phyloP scores from a whole-genome alignment of 2,888 invertebrate genomes.

The Arrhopalites spinosus region DNA sequence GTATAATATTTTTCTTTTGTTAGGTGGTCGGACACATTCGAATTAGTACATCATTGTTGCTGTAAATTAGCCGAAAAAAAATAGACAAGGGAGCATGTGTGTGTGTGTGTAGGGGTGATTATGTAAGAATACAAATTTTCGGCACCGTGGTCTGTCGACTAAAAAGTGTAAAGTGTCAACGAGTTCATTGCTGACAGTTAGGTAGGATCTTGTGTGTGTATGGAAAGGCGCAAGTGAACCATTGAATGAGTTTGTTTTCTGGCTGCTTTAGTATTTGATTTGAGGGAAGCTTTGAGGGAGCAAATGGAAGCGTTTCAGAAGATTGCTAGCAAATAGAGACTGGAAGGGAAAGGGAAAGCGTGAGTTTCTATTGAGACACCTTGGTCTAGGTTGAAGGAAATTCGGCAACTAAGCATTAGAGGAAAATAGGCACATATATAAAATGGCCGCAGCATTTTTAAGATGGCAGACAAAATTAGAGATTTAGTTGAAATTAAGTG shows the following conservation, averaged over 20 bases:
- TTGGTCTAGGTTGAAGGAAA: slow-evolving; percentile 1
- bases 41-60: no score
- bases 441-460: slow-evolving; percentile 23
- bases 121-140: not conserved
- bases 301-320: not conserved
- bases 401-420: slow-evolving; percentile 15
- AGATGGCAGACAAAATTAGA: no score
- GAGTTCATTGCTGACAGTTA: not conserved
- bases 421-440: slow-evolving; percentile 21
- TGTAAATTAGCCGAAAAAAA: no score
- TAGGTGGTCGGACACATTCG: no score
- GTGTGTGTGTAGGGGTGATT: not conserved
- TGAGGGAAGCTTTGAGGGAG: not conserved
- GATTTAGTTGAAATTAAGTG: no score
- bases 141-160: slow-evolving; percentile 1
- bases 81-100: not conserved
- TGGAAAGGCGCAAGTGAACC: no score
- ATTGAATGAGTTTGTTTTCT: no score
- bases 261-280: no score
- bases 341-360: slow-evolving; percentile 21
- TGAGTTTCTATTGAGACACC: slow-evolving; percentile 22
- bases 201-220: not conserved
- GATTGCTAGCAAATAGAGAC: not conserved
- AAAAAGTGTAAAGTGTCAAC: not conserved
- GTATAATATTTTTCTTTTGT: no score